Evolutionary conservation across 37 sponge, comb jelly and placozoan species (phyloP).

Genomic region (Hormiphora californensis): DNA sequence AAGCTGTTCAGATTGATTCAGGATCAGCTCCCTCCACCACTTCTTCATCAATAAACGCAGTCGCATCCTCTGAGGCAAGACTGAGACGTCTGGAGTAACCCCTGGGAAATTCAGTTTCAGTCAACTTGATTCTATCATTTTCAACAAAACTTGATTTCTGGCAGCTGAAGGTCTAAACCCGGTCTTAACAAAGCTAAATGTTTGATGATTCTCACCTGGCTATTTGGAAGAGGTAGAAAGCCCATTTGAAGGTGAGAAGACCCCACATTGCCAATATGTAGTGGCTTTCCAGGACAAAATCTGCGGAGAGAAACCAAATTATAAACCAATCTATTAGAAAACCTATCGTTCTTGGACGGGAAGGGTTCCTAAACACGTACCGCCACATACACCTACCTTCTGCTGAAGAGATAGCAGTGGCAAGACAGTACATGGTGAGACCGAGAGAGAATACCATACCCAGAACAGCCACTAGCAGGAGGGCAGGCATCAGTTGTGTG

Average conservation of each 20-base stretch:
- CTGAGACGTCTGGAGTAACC: neutral
- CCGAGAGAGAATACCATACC: slow-evolving; percentile 49
- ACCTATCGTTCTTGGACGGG: no score
- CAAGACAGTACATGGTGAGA: neutral
- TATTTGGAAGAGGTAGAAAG: slow-evolving; percentile 13
- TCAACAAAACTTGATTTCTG: no score
- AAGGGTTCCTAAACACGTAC: neutral
- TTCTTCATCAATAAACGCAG: neutral
- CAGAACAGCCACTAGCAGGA: neutral
- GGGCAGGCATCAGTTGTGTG: neutral
- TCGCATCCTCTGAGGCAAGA: neutral
- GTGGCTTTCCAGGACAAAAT: neutral
- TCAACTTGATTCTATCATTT: no score
- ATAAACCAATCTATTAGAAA: neutral
- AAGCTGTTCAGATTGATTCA: no score
- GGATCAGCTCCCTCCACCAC: neutral
- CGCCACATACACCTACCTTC: neutral
- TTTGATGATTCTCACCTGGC: no score
- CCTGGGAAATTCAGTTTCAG: no score
- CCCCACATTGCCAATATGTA: slow-evolving; percentile 42
- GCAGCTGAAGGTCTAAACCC: no score
- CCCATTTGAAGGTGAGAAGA: slow-evolving; percentile 22
- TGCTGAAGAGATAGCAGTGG: neutral
- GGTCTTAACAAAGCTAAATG: no score
- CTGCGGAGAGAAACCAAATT: neutral